Base-by-base conservation (phyloP, 1,140 invertebrate genomes). In the Bombus waltoni region DNA sequence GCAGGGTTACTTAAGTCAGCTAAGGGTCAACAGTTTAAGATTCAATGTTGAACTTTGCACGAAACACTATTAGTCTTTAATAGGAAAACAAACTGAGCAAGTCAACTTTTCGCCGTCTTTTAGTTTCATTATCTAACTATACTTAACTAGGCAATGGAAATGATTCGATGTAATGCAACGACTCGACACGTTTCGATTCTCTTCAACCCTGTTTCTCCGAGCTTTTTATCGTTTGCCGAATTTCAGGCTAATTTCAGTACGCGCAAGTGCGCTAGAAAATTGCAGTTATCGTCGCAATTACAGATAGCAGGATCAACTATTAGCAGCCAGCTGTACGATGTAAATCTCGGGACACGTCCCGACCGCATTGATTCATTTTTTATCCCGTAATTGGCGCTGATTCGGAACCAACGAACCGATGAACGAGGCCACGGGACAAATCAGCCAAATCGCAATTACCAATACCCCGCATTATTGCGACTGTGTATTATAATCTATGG, bases 401-500 rank as follows among this genome's bases (percentile, higher is more conserved):
- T 85, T 73, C 68, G 77, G 22, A 80, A 62, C 40, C 76, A 79
- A 68, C 68, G 83, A 62, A 81, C 57, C 71, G 78, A 10, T 15
- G 62, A 74, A 68, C 57, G 71, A 81, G 66, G 15, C 71, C 44
- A 9, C 25, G 9, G 11, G 44, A n/a, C 71, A 85, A 85, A 74
- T 85, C 84, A 81, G 47, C 57, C 57, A 40, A 40, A 65, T 85
- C 68, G 57, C 70, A 85, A 72, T 73, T 85, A 80, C 83, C 83
- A 65, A 74, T 57, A 81, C 65, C 59, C 28, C 9, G 59, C 59
- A 62, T 62, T 62, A 66, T 66, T 59, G 70, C 65, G 25, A 40
- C 28, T 59, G 42, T 4, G 57, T 72, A 81, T 86, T 75, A 86
- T 81, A 75, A 86, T 86, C 25, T 35, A 57, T 13, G 13, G 38